Conservation (phyloP, 2,888 invertebrate species). For the Limnephilus auricula region DNA sequence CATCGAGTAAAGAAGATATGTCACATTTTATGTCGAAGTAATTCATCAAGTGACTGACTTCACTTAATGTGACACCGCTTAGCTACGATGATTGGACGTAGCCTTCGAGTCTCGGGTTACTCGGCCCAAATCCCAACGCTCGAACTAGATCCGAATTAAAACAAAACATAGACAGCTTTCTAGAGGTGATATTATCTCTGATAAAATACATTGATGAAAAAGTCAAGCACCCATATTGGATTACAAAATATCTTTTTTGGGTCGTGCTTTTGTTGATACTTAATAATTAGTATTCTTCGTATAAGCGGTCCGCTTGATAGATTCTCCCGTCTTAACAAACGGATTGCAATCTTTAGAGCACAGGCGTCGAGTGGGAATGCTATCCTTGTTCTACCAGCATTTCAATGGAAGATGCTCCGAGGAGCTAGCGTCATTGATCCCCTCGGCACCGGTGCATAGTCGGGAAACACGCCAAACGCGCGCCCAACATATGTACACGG, state of each 20-base stretch:
- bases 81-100: conserved; percentile 21
- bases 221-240: not conserved
- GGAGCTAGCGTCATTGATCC: too few species aligned
- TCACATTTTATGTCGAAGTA: conserved; percentile 34
- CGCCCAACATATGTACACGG: too few species aligned
- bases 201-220: not conserved
- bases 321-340: too few species aligned
- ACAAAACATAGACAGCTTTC: not conserved
- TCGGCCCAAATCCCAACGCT: not conserved
- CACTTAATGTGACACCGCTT: conserved; percentile 40
- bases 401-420: too few species aligned
- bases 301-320: too few species aligned
- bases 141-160: not conserved
- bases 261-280: not conserved
- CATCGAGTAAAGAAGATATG: conserved; percentile 25
- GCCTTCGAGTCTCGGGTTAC: conserved; percentile 33
- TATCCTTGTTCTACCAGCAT: too few species aligned
- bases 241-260: not conserved
- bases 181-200: not conserved
- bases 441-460: too few species aligned
- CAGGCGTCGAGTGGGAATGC: too few species aligned
- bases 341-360: too few species aligned
- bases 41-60: conserved; percentile 39
- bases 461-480: too few species aligned
- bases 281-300: not conserved